Conservation (phyloP, 2,797 vertebrate species). For the Ammospiza maritima region DNA sequence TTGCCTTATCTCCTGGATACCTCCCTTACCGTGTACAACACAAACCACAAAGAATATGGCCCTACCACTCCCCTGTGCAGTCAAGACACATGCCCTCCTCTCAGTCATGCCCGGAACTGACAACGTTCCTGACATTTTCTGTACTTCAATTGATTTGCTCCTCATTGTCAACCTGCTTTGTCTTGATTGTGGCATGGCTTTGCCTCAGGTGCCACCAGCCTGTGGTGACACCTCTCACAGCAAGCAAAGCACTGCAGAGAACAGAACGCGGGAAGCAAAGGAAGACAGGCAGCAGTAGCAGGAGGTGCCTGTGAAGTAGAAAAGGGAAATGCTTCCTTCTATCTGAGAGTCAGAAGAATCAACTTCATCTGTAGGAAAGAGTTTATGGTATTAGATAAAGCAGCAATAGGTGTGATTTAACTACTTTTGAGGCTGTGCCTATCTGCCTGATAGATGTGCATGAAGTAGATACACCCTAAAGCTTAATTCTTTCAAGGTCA, state of each 20-base stretch:
- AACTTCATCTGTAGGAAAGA: neutral
- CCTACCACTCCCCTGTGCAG: neutral
- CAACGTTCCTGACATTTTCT: neutral
- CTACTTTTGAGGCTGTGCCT: neutral
- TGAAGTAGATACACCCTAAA: neutral
- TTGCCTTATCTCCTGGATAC: neutral
- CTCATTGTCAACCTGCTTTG: neutral
- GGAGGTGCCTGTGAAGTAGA: neutral
- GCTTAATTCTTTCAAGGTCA: neutral
- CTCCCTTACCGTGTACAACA: fast-evolving
- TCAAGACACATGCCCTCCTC: fast-evolving
- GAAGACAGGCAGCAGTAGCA: neutral
- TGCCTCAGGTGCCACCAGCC: fast-evolving
- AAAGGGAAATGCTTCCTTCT: neutral
- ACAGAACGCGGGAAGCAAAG: neutral
- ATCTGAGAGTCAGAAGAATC: neutral
- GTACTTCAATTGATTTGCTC: neutral
- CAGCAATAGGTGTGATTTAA: neutral
- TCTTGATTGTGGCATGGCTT: neutral
- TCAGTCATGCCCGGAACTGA: neutral
- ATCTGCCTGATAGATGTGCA: neutral
- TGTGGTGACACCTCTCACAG: fast-evolving
- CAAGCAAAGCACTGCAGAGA: neutral
- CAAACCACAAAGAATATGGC: neutral
- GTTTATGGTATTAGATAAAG: neutral